Conservation (phyloP, 2,113 vertebrate species). For the Tricholaema leucomelas region DNA sequence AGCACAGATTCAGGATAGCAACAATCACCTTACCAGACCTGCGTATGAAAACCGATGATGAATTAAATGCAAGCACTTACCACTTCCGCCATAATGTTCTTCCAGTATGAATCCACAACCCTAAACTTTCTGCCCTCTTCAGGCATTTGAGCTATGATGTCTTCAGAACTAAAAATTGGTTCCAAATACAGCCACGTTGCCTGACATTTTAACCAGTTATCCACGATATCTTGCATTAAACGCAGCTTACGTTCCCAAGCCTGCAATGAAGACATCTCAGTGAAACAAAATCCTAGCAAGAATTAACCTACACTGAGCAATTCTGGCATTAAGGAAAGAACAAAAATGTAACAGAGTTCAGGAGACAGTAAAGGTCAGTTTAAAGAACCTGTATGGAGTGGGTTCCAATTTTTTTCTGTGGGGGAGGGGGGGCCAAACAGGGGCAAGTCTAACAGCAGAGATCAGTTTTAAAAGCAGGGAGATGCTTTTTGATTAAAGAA, state of each 20-base stretch:
- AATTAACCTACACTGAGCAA: not conserved
- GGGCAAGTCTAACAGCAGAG: not conserved
- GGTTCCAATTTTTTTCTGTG: not conserved
- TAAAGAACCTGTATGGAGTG: not conserved
- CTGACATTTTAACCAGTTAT: constrained; percentile 88
- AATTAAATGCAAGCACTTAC: constrained; percentile 68
- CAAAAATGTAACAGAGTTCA: not conserved
- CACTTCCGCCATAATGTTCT: constrained; percentile 80
- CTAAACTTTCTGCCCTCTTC: constrained; percentile 89
- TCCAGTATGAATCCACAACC: constrained; percentile 88
- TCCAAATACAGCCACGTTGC: constrained; percentile 91
- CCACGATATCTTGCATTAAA: constrained; percentile 86
- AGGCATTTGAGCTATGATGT: constrained; percentile 93
- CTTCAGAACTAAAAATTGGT: constrained; percentile 93
- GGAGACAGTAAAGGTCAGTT: not conserved
- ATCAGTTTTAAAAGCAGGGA: not conserved
- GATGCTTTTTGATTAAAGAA: not conserved
- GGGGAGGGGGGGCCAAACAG: not conserved
- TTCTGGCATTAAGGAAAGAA: not conserved
- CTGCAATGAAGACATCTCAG: constrained; percentile 67
- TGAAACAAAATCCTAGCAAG: not conserved
- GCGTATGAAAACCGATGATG: not conserved
- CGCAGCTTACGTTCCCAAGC: constrained; percentile 87
- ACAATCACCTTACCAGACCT: not conserved
- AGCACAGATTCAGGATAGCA: not conserved